These are phyloP conservation scores for Bombus huntii DNA, from an alignment of 1,140 invertebrate species.

Conservation along the genomic window DNA sequence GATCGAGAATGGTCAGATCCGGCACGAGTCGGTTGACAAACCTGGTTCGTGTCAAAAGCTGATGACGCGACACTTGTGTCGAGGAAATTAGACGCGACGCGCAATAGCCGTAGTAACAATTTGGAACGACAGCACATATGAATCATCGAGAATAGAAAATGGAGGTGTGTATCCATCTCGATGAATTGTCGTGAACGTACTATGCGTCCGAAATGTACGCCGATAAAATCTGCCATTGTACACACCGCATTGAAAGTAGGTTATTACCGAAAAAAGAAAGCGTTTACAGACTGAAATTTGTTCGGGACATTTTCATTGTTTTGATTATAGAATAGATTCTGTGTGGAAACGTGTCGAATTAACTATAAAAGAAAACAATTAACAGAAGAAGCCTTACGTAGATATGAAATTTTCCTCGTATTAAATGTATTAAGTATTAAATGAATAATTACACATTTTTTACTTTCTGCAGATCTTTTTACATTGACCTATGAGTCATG, in stretches of 20 bases:
- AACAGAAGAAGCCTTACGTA: not conserved
- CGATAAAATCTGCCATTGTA: not conserved
- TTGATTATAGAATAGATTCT: slow-evolving; percentile 18
- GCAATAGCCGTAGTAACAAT: not conserved
- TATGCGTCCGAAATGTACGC: not conserved
- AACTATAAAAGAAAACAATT: slow-evolving; percentile 11
- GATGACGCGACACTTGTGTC: not conserved
- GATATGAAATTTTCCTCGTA: not conserved
- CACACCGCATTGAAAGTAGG: slow-evolving; percentile 21
- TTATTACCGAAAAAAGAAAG: slow-evolving; percentile 45
- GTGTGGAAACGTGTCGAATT: slow-evolving; percentile 10
- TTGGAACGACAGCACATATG: not conserved
- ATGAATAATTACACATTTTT: not conserved
- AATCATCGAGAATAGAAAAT: not conserved
- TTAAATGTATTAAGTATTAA: too few species aligned
- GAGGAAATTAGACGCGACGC: not conserved
- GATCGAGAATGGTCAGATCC: slow-evolving; percentile 39
- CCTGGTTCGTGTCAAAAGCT: not conserved
- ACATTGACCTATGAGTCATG: not conserved
- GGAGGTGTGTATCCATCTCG: not conserved
- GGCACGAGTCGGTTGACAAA: slow-evolving; percentile 12
- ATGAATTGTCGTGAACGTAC: not conserved
- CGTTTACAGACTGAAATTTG: slow-evolving; percentile 21
- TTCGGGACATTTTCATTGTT: slow-evolving; percentile 36
- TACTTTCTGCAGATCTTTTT: not conserved